Conservation (phyloP, 2,113 vertebrate genomes). For the Bubo scandiacus region DNA sequence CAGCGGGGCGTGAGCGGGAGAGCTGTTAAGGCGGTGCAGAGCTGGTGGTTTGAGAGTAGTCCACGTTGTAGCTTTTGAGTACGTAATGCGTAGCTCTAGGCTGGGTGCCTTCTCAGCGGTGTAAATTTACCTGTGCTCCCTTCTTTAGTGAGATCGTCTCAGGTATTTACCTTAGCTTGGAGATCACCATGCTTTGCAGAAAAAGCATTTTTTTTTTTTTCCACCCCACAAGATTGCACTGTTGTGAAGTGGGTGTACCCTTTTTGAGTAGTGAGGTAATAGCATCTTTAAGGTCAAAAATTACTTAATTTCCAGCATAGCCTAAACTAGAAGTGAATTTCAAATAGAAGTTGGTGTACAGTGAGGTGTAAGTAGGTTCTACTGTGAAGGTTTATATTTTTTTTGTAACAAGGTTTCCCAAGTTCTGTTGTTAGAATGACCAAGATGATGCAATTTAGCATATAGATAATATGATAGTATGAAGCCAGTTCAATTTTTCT, state of each 20-base stretch:
- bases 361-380: background rate
- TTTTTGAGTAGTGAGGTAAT: background rate
- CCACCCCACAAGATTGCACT: background rate
- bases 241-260: too few relatives aligned
- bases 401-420: background rate
- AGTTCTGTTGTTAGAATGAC: background rate
- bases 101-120: background rate
- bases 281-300: background rate
- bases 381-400: background rate
- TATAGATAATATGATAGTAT: background rate
- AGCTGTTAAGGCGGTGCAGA: too few relatives aligned
- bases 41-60: too few relatives aligned
- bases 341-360: background rate
- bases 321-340: background rate
- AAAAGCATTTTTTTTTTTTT: background rate
- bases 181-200: rapidly evolving
- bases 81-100: rapidly evolving
- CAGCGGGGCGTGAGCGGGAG: too few relatives aligned
- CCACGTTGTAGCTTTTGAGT: too few relatives aligned
- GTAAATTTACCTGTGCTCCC: rapidly evolving
- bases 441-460: background rate
- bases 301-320: background rate
- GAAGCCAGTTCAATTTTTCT: background rate
- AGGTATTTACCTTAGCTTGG: background rate
- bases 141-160: too few relatives aligned